Evolutionary conservation across 2,888 invertebrate genomes (phyloP).

Genomic region (Phortica okadai): DNA sequence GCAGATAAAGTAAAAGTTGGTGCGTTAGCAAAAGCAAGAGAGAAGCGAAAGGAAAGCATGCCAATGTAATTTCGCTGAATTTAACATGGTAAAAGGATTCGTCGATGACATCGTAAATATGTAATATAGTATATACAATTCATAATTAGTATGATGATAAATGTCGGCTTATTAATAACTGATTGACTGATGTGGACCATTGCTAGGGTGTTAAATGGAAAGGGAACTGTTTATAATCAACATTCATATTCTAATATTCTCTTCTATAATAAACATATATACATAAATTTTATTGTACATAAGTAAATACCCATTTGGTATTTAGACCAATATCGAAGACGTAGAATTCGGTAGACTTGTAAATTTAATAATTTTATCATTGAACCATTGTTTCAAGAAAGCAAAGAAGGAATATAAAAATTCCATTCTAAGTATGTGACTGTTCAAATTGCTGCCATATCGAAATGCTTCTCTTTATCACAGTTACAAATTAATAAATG

Average conservation of each 20-base stretch:
- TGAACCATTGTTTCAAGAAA: no score
- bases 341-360: neutral
- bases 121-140: neutral
- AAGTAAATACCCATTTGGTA: neutral
- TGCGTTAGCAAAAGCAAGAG: no score
- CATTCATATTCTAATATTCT: neutral
- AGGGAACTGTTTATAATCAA: neutral
- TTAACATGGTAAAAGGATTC: conserved; percentile 55
- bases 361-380: neutral
- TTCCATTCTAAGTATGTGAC: conserved; percentile 2
- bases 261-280: neutral
- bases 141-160: neutral
- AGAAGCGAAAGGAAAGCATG: no score
- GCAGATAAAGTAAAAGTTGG: conserved; percentile 37
- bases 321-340: neutral
- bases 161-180: neutral
- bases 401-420: no score
- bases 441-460: neutral
- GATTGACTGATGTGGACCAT: neutral
- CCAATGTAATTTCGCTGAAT: conserved; percentile 50
- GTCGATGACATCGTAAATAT: conserved; percentile 34
- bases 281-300: neutral
- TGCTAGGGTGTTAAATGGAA: neutral
- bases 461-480: neutral
- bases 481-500: no score